Evolutionary conservation across 2,888 invertebrate genomes (phyloP).

Genomic region (Rhagonycha lutea): DNA sequence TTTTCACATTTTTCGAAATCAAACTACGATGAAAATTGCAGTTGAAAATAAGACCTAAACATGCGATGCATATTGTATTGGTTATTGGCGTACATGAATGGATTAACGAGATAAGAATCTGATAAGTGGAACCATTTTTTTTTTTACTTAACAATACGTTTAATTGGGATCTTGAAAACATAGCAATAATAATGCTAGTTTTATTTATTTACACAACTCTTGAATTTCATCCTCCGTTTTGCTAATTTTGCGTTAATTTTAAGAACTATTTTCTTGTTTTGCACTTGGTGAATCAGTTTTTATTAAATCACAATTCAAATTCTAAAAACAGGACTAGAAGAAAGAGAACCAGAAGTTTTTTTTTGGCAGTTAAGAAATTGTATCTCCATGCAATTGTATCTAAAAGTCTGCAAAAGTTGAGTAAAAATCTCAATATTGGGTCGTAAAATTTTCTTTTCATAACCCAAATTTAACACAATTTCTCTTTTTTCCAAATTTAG

Average conservation of each 20-base stretch:
- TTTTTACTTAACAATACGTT: no score
- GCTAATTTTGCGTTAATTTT: neutral
- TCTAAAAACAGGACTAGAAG: neutral
- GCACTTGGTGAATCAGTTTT: neutral
- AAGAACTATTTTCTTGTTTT: neutral
- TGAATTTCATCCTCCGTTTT: no score
- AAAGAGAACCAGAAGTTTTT: no score
- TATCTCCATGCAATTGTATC: no score
- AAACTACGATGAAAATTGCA: neutral
- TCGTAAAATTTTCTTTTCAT: neutral
- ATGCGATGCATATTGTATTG: no score
- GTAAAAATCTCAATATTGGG: neutral
- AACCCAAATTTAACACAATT: neutral
- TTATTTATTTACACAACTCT: no score
- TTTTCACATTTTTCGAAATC: neutral
- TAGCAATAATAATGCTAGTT: no score
- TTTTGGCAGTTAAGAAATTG: neutral
- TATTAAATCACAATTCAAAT: neutral
- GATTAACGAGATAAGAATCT: no score
- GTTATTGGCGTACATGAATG: no score
- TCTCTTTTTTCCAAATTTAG: neutral
- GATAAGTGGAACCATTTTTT: no score
- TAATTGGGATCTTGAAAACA: no score
- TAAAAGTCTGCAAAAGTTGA: neutral
- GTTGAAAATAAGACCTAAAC: neutral